A percentile compares a stretch with the other conserved stretches of the same genome.
phyloP scores from a whole-genome alignment of 2,113 vertebrate genomes.

The Lampris incognitus region DNA sequence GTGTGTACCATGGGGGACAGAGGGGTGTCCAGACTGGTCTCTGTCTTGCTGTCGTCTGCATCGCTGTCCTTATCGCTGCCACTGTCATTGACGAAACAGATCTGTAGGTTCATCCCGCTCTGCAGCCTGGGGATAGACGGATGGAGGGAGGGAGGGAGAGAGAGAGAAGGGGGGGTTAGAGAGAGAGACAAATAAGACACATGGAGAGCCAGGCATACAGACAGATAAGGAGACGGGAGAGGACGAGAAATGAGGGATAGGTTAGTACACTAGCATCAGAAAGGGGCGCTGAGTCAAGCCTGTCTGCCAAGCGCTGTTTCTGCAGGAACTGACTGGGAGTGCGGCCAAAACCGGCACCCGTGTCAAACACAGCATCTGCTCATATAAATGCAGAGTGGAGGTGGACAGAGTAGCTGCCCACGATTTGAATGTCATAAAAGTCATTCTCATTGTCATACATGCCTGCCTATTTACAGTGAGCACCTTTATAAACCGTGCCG shows the following conservation, averaged over 20 bases:
- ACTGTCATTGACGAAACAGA: slow-evolving; percentile 98
- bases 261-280: too few species aligned
- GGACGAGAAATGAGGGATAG: too few species aligned
- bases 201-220: slow-evolving; percentile 24
- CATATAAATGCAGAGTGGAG: slow-evolving; percentile 10
- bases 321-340: slow-evolving; percentile 12
- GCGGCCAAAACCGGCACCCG: slow-evolving; percentile 19
- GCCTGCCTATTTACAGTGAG: too few species aligned
- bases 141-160: not conserved
- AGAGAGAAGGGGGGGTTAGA: not conserved
- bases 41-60: slow-evolving; percentile 97
- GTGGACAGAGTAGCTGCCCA: slow-evolving; percentile 3
- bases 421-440: too few species aligned
- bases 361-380: slow-evolving; percentile 3
- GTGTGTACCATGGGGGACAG: slow-evolving; percentile 92
- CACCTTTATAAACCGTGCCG: too few species aligned
- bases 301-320: slow-evolving; percentile 8
- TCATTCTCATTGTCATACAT: too few species aligned
- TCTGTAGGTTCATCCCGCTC: slow-evolving; percentile 99
- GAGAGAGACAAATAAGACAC: not conserved
- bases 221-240: not conserved
- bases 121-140: slow-evolving; percentile 84
- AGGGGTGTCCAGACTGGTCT: slow-evolving; percentile 97
- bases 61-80: slow-evolving; percentile 99
- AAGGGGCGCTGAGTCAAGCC: not conserved